A percentile compares a stretch with the other conserved stretches of the same genome.
Evolutionary conservation across 1,140 invertebrate genomes (phyloP).

Genomic region (Oedothorax gibbosus): DNA sequence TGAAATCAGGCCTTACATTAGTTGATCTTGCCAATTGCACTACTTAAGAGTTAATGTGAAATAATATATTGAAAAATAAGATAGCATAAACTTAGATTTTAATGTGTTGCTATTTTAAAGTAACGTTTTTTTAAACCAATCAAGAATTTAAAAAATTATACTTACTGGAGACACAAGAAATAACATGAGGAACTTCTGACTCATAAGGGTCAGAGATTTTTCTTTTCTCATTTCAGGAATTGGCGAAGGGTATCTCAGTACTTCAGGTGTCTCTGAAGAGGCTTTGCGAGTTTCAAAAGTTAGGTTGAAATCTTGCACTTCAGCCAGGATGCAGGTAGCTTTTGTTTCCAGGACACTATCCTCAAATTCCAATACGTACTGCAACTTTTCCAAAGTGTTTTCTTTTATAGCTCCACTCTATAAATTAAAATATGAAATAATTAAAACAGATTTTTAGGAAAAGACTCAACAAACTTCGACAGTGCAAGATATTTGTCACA

Average conservation of each 20-base stretch:
- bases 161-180: slow-evolving; percentile 78
- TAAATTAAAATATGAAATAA: no score
- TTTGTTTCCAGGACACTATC: background rate
- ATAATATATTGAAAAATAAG: background rate
- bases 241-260: background rate
- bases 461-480: no score
- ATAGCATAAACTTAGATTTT: background rate
- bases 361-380: slow-evolving; percentile 34
- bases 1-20: no score
- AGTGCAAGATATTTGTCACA: no score
- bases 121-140: no score
- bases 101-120: no score
- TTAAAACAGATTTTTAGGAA: no score
- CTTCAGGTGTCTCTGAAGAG: background rate
- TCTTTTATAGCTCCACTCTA: slow-evolving; percentile 22
- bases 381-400: slow-evolving; percentile 13
- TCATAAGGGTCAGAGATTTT: slow-evolving; percentile 77
- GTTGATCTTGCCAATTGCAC: no score
- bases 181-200: slow-evolving; percentile 80
- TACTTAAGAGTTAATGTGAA: no score
- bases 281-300: background rate
- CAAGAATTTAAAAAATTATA: slow-evolving; percentile 63
- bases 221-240: slow-evolving; percentile 67
- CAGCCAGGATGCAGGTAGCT: slow-evolving; percentile 38
- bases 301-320: slow-evolving; percentile 31